Percentiles rank a stretch among this genome's conserved stretches.
These are phyloP conservation scores for Rhynchonycteris naso DNA, from an alignment of 2,797 vertebrate species.

Conservation along the genomic window DNA sequence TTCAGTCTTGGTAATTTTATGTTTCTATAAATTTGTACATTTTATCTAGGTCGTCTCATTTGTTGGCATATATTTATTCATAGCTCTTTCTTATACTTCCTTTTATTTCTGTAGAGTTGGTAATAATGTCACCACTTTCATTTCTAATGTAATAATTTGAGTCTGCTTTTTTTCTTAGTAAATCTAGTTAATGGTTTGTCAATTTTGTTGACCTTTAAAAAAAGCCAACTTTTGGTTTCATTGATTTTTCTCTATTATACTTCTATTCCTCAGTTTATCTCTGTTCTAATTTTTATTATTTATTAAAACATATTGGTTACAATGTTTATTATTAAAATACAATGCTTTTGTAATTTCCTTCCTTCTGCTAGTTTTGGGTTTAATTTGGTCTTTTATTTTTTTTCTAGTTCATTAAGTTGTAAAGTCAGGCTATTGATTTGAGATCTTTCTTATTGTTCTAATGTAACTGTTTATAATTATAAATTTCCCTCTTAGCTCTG, in stretches of 20 bases:
- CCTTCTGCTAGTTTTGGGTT: neutral
- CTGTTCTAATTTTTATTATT: neutral
- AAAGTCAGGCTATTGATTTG: neutral
- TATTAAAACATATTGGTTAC: neutral
- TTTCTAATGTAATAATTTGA: neutral
- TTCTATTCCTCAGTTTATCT: neutral
- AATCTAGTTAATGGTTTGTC: neutral
- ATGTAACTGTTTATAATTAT: neutral
- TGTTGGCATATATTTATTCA: neutral
- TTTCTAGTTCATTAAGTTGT: neutral
- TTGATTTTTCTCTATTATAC: neutral
- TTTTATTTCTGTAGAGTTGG: neutral
- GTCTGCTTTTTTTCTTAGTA: neutral
- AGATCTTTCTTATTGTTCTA: neutral
- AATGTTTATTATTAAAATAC: neutral
- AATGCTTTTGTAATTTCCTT: neutral
- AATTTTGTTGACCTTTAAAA: neutral
- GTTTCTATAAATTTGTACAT: neutral
- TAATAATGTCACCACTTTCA: neutral
- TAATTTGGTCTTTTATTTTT: neutral
- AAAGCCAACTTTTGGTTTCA: neutral
- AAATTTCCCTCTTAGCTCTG: neutral
- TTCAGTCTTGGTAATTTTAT: neutral
- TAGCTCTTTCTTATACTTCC: neutral
- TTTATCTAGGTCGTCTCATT: neutral